A percentile compares a stretch with the other conserved stretches of the same genome.
phyloP scores from a whole-genome alignment of 2,113 vertebrate species.

The Psettodes erumei region DNA sequence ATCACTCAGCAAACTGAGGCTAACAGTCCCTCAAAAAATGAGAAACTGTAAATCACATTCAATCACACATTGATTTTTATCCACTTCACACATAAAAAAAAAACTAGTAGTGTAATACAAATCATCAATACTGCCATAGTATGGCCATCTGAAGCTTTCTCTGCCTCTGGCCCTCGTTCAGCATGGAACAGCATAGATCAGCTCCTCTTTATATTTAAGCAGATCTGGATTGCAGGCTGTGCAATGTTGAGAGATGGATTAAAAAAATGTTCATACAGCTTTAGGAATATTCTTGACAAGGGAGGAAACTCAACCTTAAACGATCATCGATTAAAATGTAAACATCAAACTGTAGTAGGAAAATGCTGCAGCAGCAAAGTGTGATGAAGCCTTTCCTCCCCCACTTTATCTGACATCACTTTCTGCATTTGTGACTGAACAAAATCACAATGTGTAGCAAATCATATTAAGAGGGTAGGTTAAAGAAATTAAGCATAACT shows the following conservation, averaged over 20 bases:
- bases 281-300: neutral
- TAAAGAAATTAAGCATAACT: neutral
- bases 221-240: neutral
- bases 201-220: neutral
- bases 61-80: neutral
- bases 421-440: neutral
- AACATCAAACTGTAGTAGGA: neutral
- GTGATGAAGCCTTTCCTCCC: neutral
- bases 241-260: neutral
- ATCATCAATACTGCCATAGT: neutral
- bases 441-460: neutral
- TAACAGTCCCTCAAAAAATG: neutral
- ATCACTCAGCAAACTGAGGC: neutral
- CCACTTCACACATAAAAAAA: neutral
- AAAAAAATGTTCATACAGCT: neutral
- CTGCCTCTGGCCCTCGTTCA: neutral
- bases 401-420: neutral
- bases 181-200: neutral
- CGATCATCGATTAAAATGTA: neutral
- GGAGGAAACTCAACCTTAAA: neutral
- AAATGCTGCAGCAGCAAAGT: no score
- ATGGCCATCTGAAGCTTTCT: neutral
- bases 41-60: neutral
- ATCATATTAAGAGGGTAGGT: neutral
- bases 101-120: neutral